A percentile compares a stretch with the other conserved stretches of the same genome.
These are phyloP conservation scores for Dysdera silvatica DNA, from an alignment of 1,140 invertebrate species.

Conservation along the genomic window DNA sequence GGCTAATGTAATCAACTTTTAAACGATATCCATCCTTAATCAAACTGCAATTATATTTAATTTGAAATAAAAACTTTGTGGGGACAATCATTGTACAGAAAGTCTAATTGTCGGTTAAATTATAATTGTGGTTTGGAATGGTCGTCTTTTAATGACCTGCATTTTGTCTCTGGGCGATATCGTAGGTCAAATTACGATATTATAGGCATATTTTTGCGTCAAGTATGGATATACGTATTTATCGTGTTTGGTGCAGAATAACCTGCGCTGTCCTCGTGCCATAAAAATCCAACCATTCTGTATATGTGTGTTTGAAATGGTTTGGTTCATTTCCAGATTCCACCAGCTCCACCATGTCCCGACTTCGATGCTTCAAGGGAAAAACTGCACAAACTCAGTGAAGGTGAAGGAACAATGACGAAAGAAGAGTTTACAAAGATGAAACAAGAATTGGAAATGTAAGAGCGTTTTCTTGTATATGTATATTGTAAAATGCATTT, in stretches of 20 bases:
- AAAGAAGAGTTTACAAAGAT: slow-evolving; percentile 98
- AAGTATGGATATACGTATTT: too few relatives aligned
- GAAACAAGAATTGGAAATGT: slow-evolving; percentile 99
- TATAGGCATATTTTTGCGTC: neutral
- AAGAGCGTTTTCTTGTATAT: slow-evolving; percentile 45
- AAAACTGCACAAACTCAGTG: slow-evolving; percentile 92
- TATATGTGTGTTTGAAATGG: slow-evolving; percentile 7
- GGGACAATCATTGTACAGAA: too few relatives aligned
- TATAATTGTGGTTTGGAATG: too few relatives aligned
- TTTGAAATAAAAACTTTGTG: neutral
- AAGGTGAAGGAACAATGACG: slow-evolving; percentile 97
- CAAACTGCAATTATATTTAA: neutral
- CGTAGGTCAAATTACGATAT: too few relatives aligned
- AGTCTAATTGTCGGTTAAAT: too few relatives aligned
- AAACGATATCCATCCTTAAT: neutral
- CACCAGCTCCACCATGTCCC: slow-evolving; percentile 91
- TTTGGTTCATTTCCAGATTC: slow-evolving; percentile 62
- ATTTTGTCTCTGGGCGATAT: too few relatives aligned
- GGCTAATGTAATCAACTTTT: neutral
- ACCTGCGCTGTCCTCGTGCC: too few relatives aligned
- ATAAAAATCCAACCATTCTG: too few relatives aligned
- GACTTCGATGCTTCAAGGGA: slow-evolving; percentile 98
- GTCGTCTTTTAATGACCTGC: too few relatives aligned
- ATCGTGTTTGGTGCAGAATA: too few relatives aligned
- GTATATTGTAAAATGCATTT: too few relatives aligned